phyloP scores from a whole-genome alignment of 1,140 invertebrate species.

The Pentalonia nigronervosa region DNA sequence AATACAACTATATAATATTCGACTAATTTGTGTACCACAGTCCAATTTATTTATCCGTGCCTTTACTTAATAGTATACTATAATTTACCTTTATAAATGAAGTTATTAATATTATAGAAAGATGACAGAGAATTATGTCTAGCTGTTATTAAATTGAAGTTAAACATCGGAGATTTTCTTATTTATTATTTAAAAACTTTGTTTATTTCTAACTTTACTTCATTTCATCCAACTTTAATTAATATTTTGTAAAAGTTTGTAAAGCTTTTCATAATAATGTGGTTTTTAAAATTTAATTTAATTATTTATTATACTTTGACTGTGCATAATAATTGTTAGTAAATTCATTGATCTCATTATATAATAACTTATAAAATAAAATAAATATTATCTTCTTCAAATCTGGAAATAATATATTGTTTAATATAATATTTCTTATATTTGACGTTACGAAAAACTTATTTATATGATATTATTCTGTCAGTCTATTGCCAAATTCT shows the following conservation, averaged over 20 bases:
- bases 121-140: not conserved
- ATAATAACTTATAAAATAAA: not conserved
- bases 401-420: not conserved
- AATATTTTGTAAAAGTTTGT: not conserved
- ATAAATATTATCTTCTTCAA: not conserved
- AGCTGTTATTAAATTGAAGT: not conserved
- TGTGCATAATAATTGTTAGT: not conserved
- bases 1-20: no score
- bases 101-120: not conserved
- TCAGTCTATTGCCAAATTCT: not conserved
- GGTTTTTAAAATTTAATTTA: not conserved
- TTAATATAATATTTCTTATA: not conserved
- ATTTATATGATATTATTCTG: not conserved
- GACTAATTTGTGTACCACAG: not conserved
- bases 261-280: not conserved
- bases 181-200: not conserved
- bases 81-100: not conserved
- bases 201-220: slow-evolving; percentile 1
- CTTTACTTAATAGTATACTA: not conserved
- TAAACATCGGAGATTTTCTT: not conserved
- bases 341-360: not conserved
- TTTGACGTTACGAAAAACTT: not conserved
- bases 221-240: slow-evolving; percentile 2
- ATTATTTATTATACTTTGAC: not conserved
- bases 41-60: not conserved